phyloP scores from a whole-genome alignment of 2,113 vertebrate genomes.

The Verasper variegatus region DNA sequence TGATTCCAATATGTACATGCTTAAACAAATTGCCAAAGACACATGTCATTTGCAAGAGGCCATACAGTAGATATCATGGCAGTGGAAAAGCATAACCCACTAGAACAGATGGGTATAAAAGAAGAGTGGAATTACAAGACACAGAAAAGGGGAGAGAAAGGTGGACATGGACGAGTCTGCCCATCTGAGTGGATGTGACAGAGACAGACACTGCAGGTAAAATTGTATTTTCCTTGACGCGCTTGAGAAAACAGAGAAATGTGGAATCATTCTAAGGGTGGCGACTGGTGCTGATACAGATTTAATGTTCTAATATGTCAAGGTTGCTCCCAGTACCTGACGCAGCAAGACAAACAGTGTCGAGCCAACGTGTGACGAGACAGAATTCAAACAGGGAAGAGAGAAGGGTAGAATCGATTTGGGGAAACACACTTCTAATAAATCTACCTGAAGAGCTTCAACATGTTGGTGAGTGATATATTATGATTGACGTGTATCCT shows the following conservation, averaged over 20 bases:
- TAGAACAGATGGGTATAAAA: background rate
- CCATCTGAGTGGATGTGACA: conserved; percentile 43
- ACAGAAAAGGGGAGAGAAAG: conserved; percentile 1
- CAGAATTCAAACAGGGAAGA: conserved; percentile 2
- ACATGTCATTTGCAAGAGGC: background rate
- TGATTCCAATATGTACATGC: background rate
- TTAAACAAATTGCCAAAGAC: background rate
- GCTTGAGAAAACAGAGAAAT: conserved; percentile 67
- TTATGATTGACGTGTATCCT: conserved; percentile 2
- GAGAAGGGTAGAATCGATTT: background rate
- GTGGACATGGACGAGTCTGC: conserved; percentile 27
- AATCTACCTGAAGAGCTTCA: conserved; percentile 12
- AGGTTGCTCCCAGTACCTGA: conserved; percentile 48
- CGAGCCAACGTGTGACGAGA: conserved; percentile 1
- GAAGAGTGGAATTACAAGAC: too few species aligned
- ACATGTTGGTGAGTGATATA: background rate
- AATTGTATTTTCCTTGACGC: conserved; percentile 66
- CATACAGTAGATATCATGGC: conserved; percentile 15
- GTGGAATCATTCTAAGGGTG: conserved; percentile 57
- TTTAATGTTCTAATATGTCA: conserved; percentile 77
- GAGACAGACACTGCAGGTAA: conserved; percentile 49
- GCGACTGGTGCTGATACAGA: conserved; percentile 70
- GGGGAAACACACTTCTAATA: background rate
- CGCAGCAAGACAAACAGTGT: conserved; percentile 47
- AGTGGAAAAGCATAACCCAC: conserved; percentile 9